Conservation (phyloP, 2,113 vertebrate genomes). For the Globicephala melas region DNA sequence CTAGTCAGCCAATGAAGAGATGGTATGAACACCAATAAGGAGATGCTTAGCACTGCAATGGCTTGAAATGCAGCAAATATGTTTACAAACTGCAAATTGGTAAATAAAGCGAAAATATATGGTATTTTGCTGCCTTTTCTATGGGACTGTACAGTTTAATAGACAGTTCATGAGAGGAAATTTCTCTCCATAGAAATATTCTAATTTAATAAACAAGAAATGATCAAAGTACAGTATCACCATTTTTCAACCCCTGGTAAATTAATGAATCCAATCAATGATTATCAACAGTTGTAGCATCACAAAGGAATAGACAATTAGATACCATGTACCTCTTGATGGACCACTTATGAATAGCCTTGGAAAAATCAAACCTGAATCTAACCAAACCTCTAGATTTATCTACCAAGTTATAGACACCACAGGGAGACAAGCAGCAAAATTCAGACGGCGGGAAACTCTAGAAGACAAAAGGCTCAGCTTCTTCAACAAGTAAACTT, state of each 20-base stretch:
- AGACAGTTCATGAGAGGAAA: background rate
- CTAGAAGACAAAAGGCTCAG: background rate
- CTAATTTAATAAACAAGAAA: background rate
- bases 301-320: background rate
- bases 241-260: background rate
- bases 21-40: background rate
- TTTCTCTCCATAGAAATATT: background rate
- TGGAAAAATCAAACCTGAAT: background rate
- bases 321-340: background rate
- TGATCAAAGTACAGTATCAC: background rate
- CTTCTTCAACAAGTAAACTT: background rate
- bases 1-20: background rate
- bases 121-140: background rate
- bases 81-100: background rate
- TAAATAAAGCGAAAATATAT: background rate
- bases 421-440: background rate
- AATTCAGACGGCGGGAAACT: background rate
- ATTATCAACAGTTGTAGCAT: background rate
- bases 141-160: background rate
- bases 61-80: background rate
- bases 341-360: background rate
- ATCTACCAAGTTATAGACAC: background rate
- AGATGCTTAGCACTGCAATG: background rate
- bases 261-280: background rate
- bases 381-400: background rate